These are phyloP conservation scores for Chlorops oryzae DNA, from an alignment of 1,140 invertebrate genomes.

Conservation along the genomic window DNA sequence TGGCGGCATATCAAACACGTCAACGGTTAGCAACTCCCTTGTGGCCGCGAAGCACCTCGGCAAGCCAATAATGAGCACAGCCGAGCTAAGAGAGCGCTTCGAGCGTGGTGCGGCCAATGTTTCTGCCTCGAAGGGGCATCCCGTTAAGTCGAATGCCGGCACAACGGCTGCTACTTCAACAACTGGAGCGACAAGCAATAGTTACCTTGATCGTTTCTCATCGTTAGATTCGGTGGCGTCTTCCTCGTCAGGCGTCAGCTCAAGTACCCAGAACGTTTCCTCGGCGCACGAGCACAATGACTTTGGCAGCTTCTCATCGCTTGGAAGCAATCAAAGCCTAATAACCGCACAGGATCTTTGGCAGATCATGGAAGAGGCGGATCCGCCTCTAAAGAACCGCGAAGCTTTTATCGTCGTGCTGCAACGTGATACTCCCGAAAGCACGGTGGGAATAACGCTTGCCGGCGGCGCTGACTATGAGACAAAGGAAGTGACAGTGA, in stretches of 20 bases:
- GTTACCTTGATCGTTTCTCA: conserved; percentile 43
- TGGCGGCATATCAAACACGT: background rate
- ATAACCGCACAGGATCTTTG: conserved; percentile 47
- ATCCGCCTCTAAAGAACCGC: conserved; percentile 43
- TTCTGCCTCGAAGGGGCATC: no score
- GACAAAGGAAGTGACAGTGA: conserved; percentile 82
- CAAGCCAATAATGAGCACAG: conserved; percentile 22
- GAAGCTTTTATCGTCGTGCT: conserved; percentile 47
- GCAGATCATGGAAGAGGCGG: conserved; percentile 45
- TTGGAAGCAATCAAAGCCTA: conserved; percentile 46
- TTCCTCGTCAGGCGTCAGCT: conserved; percentile 42
- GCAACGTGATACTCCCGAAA: conserved; percentile 51
- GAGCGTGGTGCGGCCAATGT: conserved; percentile 28
- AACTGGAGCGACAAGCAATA: conserved; percentile 11
- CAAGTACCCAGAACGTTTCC: conserved; percentile 40
- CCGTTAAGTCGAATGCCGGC: conserved; percentile 1
- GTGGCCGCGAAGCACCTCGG: conserved; percentile 18
- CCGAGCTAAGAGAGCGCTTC: conserved; percentile 43
- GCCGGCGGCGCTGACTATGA: conserved; percentile 85
- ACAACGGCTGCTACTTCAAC: background rate
- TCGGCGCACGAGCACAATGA: conserved; percentile 44
- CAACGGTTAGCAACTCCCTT: conserved; percentile 8
- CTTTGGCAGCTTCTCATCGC: conserved; percentile 44
- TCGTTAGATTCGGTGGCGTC: conserved; percentile 42
- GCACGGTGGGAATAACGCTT: conserved; percentile 78